A percentile compares a stretch with the other conserved stretches of the same genome.
Evolutionary conservation across 2,888 invertebrate species (phyloP).

Genomic region (Andrena flavipes): DNA sequence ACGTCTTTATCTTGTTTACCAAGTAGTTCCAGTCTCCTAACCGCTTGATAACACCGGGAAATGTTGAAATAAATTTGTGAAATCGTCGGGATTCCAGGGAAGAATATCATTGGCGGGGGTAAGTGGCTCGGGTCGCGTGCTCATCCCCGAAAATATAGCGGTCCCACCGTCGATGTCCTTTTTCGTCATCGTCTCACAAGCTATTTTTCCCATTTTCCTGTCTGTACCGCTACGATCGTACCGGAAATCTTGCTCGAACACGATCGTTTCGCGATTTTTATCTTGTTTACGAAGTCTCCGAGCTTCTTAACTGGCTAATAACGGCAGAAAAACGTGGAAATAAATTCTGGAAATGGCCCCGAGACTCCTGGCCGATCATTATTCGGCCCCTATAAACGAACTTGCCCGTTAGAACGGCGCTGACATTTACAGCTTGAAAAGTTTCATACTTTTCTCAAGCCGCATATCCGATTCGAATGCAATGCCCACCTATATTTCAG

Average conservation of each 20-base stretch:
- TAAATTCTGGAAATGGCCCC: constrained; percentile 50
- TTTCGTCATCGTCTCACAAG: constrained; percentile 17
- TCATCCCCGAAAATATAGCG: constrained; percentile 22
- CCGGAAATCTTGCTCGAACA: constrained; percentile 26
- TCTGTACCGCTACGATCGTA: constrained; percentile 26
- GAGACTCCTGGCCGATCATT: constrained; percentile 36
- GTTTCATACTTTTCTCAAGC: not conserved
- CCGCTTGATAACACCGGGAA: constrained; percentile 36
- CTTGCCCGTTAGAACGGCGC: not conserved
- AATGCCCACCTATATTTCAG: not conserved
- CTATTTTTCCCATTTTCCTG: constrained; percentile 18
- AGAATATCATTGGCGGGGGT: constrained; percentile 37
- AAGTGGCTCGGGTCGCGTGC: constrained; percentile 7
- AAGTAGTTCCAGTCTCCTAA: constrained; percentile 21
- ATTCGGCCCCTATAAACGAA: constrained; percentile 23
- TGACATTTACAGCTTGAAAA: constrained; percentile 1
- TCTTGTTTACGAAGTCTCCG: constrained; percentile 55
- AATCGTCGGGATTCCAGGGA: not conserved
- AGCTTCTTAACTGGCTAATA: constrained; percentile 54
- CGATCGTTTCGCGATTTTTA: constrained; percentile 44
- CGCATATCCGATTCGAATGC: not conserved
- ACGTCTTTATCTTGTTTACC: constrained; percentile 53
- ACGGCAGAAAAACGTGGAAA: constrained; percentile 39
- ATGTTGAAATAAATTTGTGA: constrained; percentile 47
- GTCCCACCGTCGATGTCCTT: constrained; percentile 18